A percentile compares a stretch with the other conserved stretches of the same genome.
These are phyloP conservation scores for Pantherophis alleghaniensis DNA, from an alignment of 2,797 vertebrate genomes.

Conservation along the genomic window DNA sequence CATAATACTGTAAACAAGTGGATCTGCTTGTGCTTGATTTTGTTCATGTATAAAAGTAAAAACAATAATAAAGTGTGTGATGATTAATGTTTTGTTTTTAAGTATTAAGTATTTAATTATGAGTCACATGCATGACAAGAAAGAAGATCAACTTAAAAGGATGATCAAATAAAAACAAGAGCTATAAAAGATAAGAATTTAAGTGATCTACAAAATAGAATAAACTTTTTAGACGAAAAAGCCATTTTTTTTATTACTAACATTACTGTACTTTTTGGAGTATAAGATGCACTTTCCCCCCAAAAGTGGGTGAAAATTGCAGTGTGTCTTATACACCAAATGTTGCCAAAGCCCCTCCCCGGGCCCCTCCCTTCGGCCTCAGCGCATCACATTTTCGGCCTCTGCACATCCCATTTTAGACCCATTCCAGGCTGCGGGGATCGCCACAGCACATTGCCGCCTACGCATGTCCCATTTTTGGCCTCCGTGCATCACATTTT, in stretches of 20 bases:
- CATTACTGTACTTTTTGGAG: neutral
- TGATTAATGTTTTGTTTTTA: neutral
- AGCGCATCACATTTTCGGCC: fast-evolving
- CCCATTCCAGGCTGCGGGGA: too few species aligned
- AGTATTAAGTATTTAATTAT: neutral
- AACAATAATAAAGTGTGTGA: neutral
- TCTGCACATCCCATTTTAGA: too few species aligned
- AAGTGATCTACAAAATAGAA: neutral
- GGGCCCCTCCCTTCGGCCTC: too few species aligned
- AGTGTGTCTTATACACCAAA: too few species aligned
- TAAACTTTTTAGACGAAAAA: neutral
- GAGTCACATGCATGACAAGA: neutral
- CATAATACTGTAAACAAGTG: neutral
- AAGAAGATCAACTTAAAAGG: neutral
- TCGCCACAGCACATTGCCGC: too few species aligned
- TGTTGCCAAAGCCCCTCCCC: too few species aligned
- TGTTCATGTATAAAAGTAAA: neutral
- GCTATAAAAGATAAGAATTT: neutral
- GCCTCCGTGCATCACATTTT: too few species aligned
- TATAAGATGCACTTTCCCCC: too few species aligned
- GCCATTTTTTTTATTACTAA: neutral
- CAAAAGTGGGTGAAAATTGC: too few species aligned
- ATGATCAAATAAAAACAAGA: neutral
- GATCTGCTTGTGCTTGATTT: neutral
- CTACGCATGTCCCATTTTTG: too few species aligned